Base-by-base conservation (phyloP, 2,113 vertebrate species). In the Anguilla japonica region DNA sequence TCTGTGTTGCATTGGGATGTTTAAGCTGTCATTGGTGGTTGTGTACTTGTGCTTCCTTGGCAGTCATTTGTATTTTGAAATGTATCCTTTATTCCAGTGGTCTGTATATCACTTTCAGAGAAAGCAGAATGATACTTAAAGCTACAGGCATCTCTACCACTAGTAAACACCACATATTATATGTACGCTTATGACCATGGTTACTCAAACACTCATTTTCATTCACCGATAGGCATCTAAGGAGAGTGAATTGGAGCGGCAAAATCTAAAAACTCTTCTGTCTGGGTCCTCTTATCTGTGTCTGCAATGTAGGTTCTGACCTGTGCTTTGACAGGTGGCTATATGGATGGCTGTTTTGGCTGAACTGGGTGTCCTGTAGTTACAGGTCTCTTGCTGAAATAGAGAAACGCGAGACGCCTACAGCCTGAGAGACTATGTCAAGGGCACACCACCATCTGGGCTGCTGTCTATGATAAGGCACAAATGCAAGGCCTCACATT, bases 401-500 rank as follows among this genome's bases (percentile, higher is more conserved):
- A 88, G 41, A 93, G 91, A 88, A 90, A 89, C 91, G 90, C 90
- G 89, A 93, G 93, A 87, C 91, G 93, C 94, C 94, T 90, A 91
- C 85, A 92, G 93, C 94, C 93, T 90, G 90, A 89, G 90, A 89
- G 90, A 89, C 89, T 91, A 91, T 93, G 95, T 96, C 96, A 97
- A 97, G 96, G 96, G 92, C 90, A 82, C 46, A 86, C 90, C 88
- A 91, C 92, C 91, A 93, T 94, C 89, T 96, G 94, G 92, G 93
- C 93, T 91, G 91, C 93, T 89, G 88, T 89, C 87, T 84, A 88
- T 93, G 96, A 97, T 97, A 96, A 96, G 94, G 88, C 93, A 91
- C 87, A 84, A 90, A 94, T 94, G 94, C 96, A 97, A 97, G 96
- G 96, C 95, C 96, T 92, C 84, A 85, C 87, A 86, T 22, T 88